Conservation (phyloP, 2,888 invertebrate genomes). For the Aquatica leii region DNA sequence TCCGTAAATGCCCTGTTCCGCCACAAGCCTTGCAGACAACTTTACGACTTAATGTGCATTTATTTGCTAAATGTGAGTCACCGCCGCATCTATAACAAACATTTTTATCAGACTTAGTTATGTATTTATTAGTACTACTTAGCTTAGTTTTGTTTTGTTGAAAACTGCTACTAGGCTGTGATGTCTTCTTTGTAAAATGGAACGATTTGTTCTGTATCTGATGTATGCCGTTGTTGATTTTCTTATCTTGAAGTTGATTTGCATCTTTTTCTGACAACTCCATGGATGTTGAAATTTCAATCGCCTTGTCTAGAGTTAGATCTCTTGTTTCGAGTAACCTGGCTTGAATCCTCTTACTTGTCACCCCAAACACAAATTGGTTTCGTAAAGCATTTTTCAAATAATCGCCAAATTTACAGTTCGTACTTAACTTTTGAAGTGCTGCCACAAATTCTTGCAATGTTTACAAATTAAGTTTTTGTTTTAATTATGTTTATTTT, state of each 20-base stretch:
- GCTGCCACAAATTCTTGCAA: not conserved
- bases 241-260: not conserved
- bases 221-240: not conserved
- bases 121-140: slow-evolving; percentile 1
- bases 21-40: not conserved
- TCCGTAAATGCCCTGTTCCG: not conserved
- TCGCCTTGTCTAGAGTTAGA: not conserved
- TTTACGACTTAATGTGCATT: not conserved
- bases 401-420: not conserved
- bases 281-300: slow-evolving; percentile 6
- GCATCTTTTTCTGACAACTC: not conserved
- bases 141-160: not conserved
- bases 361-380: not conserved
- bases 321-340: not conserved
- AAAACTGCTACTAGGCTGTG: too few species aligned
- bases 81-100: not conserved
- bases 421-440: not conserved
- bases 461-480: too few species aligned
- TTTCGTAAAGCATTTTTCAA: slow-evolving; percentile 1
- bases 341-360: not conserved
- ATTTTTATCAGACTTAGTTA: not conserved
- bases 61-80: not conserved
- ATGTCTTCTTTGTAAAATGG: too few species aligned
- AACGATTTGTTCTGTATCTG: not conserved
- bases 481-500: too few species aligned